phyloP scores from a whole-genome alignment of 2,113 vertebrate species.

The Rhinoptilus africanus region DNA sequence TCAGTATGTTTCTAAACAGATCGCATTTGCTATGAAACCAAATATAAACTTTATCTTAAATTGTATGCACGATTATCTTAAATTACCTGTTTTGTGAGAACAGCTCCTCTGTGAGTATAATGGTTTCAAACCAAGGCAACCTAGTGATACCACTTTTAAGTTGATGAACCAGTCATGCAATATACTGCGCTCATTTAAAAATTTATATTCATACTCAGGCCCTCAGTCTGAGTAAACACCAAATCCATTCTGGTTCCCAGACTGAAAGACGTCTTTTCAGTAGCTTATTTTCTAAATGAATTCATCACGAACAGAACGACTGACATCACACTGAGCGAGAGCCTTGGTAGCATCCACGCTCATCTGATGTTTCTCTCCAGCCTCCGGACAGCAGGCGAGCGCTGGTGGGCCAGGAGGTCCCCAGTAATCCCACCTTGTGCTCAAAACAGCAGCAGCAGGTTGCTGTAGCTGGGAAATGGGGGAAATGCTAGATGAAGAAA shows the following conservation, averaged over 20 bases:
- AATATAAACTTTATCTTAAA: background rate
- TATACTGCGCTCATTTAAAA: background rate
- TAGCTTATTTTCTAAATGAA: slow-evolving; percentile 5
- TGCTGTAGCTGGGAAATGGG: background rate
- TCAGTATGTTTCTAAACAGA: background rate
- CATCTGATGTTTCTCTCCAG: background rate
- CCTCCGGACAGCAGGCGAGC: background rate
- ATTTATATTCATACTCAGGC: background rate
- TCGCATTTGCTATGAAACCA: background rate
- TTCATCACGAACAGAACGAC: background rate
- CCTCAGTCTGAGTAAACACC: background rate
- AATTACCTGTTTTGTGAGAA: background rate
- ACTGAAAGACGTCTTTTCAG: background rate
- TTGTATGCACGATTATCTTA: background rate
- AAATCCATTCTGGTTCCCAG: background rate
- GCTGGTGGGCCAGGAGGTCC: background rate
- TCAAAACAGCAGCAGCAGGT: background rate
- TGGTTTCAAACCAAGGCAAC: background rate
- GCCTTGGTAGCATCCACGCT: background rate
- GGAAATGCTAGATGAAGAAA: background rate
- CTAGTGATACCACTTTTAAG: background rate
- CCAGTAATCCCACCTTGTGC: background rate
- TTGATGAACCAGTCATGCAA: background rate
- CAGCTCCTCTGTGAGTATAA: background rate
- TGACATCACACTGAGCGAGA: background rate